Conservation (phyloP, 2,797 vertebrate genomes). For the Danio albolineatus region DNA sequence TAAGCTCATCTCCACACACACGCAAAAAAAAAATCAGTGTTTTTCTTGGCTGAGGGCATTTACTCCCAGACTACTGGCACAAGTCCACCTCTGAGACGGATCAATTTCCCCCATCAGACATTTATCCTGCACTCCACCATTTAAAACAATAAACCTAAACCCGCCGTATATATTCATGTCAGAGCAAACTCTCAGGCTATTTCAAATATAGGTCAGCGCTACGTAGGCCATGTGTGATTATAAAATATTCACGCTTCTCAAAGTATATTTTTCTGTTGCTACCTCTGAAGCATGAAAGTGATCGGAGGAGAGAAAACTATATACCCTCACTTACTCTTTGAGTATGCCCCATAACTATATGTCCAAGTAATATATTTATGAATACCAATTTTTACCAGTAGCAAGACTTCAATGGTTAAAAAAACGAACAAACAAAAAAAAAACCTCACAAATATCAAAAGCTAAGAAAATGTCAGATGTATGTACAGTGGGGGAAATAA, state of each 20-base stretch:
- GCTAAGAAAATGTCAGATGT: no score
- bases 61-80: constrained; percentile 18
- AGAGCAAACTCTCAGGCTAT: constrained; percentile 67
- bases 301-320: constrained; percentile 50
- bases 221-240: constrained; percentile 59
- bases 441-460: no score
- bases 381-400: not conserved
- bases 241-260: constrained; percentile 78
- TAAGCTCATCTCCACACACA: not conserved
- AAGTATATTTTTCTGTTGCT: constrained; percentile 80
- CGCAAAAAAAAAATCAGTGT: not conserved
- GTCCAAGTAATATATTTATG: not conserved
- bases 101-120: constrained; percentile 34
- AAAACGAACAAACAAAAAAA: no score
- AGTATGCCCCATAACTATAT: not conserved
- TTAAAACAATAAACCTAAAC: constrained; percentile 38
- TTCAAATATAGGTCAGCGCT: constrained; percentile 77
- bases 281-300: constrained; percentile 64
- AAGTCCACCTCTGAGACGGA: constrained; percentile 25
- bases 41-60: not conserved
- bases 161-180: constrained; percentile 55
- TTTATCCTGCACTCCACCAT: constrained; percentile 2
- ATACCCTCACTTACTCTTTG: constrained; percentile 22
- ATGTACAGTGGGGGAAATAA: no score
- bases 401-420: not conserved